Base-by-base conservation (phyloP, 2,888 invertebrate genomes). In the Molanna angustata region DNA sequence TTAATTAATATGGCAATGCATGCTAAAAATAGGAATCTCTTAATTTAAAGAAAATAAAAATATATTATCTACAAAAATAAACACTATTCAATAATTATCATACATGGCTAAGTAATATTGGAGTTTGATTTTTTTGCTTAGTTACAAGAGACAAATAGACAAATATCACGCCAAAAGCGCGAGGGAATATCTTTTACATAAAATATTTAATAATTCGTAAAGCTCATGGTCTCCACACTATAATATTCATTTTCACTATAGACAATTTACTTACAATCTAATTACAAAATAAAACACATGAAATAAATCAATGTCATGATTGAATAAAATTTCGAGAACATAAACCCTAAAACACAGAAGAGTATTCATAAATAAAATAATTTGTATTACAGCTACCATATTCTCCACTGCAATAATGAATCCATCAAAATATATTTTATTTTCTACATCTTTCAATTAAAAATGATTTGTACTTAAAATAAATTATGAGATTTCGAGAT, bases 1-100 rank as follows among this genome's bases (percentile, higher is more conserved):
- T 53, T 43, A 53, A 50, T 57, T 50, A 53, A 57, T 54, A 57
- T 57, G 56, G 56, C 56, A 48, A 56, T 49, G 27, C 46, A n/a
- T n/a, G 27, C 43, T 53, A 57, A 50, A 47, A 57, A 54, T 50
- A 53, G 48, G 48, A 13, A 41, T 50, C 43, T 49, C 44, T 50
- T 44, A 35, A 27, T 27, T 11, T 7, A 27, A 27, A 7, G 11
- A 27, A 27, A 27, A 27, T 7, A 7, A 7, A 7, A 27, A 27
- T 27, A 27, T 27, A 4, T 27, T 11, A 45, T 48, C 56, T 51
- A 53, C 47, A 53, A 53, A 57, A 52, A 57, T 54, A 57, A 57
- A 42, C 37, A 46, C 27, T 47, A 43, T 47, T 44, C 20, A 43
- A 21, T 39, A 48, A 6, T 31, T 41, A 44, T 21, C 13, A 22